Conservation (phyloP, 1,140 invertebrate species). For the Vanessa atalanta region DNA sequence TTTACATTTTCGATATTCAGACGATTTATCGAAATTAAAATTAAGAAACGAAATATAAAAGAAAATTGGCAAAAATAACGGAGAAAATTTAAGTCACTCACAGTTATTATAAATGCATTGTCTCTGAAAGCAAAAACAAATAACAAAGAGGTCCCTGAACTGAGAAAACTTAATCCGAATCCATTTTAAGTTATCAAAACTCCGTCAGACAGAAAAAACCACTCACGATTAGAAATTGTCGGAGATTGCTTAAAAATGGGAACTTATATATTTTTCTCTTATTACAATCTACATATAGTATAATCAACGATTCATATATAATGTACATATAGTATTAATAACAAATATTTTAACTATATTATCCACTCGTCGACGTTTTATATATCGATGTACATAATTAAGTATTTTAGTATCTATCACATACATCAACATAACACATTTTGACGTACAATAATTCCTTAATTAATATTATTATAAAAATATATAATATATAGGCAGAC, state of each 20-base stretch:
- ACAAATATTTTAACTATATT: too few species aligned
- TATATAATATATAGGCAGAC: too few species aligned
- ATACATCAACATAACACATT: too few species aligned
- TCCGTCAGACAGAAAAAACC: conserved; percentile 22
- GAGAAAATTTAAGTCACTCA: conserved; percentile 5
- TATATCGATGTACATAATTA: too few species aligned
- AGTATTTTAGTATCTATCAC: too few species aligned
- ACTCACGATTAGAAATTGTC: conserved; percentile 18
- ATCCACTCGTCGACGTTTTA: too few species aligned
- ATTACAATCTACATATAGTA: neutral
- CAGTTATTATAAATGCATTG: conserved; percentile 11
- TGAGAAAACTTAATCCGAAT: conserved; percentile 21
- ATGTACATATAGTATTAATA: too few species aligned
- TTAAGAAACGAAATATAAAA: neutral
- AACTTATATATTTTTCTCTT: neutral
- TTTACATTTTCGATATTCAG: neutral
- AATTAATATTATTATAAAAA: too few species aligned
- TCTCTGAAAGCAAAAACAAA: conserved; percentile 4
- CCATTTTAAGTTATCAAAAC: conserved; percentile 16
- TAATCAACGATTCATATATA: neutral
- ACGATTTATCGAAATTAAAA: neutral
- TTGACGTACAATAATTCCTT: too few species aligned
- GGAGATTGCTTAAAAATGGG: conserved; percentile 2
- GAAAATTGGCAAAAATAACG: neutral
- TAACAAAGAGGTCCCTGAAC: conserved; percentile 14